Evolutionary conservation across 1,140 invertebrate species (phyloP).

Genomic region (Nymphalis io): DNA sequence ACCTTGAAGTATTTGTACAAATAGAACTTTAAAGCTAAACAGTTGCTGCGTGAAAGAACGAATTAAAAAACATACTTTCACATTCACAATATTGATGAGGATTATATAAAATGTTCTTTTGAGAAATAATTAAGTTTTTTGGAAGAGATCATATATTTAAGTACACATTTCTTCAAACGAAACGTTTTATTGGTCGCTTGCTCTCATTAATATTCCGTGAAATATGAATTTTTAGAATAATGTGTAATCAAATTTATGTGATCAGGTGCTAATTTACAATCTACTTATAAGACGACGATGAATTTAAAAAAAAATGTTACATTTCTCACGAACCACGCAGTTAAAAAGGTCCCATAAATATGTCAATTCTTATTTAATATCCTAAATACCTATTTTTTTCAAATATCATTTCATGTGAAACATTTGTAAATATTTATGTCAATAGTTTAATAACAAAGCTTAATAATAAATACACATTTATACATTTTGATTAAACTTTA

Average conservation of each 20-base stretch:
- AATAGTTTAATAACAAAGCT: neutral
- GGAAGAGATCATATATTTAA: neutral
- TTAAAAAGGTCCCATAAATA: neutral
- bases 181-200: conserved; percentile 16
- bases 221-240: conserved; percentile 9
- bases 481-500: neutral
- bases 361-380: neutral
- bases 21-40: no score
- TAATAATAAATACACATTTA: neutral
- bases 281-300: neutral
- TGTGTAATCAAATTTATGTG: conserved; percentile 8
- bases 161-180: conserved; percentile 7
- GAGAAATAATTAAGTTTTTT: neutral
- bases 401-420: neutral
- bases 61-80: no score
- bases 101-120: conserved; percentile 5
- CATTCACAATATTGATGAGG: no score
- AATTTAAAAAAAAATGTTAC: neutral
- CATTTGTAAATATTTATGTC: neutral
- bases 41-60: no score
- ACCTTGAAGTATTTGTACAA: no score
- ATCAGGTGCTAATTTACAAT: conserved; percentile 3
- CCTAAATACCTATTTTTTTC: no score
- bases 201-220: conserved; percentile 8
- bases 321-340: neutral